Conservation (phyloP, 2,113 vertebrate species). For the Camelus bactrianus region DNA sequence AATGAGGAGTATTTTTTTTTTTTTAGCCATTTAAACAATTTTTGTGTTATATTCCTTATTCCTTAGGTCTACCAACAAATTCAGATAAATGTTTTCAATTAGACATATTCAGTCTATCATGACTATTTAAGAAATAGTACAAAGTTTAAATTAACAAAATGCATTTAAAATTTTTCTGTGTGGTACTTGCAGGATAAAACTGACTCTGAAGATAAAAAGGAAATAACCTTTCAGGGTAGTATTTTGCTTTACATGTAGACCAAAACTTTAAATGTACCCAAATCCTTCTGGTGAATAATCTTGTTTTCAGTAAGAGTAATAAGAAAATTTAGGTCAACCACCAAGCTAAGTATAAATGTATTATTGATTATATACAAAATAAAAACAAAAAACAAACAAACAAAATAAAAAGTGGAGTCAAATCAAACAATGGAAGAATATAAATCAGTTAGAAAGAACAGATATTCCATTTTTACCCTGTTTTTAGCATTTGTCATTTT, state of each 20-base stretch:
- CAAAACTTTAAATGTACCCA: background rate
- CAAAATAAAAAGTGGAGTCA: no score
- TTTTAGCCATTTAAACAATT: background rate
- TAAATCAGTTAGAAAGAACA: background rate
- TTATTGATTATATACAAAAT: background rate
- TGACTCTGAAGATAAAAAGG: slow-evolving; percentile 8
- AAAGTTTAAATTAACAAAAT: background rate
- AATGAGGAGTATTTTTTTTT: background rate
- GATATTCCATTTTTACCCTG: slow-evolving; percentile 88
- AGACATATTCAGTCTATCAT: background rate
- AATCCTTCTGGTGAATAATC: background rate
- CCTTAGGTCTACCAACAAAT: slow-evolving; percentile 19
- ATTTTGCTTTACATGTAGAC: background rate
- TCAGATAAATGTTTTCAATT: slow-evolving; percentile 6
- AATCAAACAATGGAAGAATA: background rate
- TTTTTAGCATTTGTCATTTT: slow-evolving; percentile 96
- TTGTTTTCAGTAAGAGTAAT: background rate
- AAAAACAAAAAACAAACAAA: no score
- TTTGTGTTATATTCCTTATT: background rate
- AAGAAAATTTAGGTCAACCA: background rate
- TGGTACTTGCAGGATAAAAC: background rate
- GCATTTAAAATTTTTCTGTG: background rate
- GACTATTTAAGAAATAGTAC: background rate
- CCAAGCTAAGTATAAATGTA: background rate
- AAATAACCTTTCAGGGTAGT: slow-evolving; percentile 10